These are phyloP conservation scores for Tipula confusa DNA, from an alignment of 2,888 invertebrate species.

Conservation along the genomic window DNA sequence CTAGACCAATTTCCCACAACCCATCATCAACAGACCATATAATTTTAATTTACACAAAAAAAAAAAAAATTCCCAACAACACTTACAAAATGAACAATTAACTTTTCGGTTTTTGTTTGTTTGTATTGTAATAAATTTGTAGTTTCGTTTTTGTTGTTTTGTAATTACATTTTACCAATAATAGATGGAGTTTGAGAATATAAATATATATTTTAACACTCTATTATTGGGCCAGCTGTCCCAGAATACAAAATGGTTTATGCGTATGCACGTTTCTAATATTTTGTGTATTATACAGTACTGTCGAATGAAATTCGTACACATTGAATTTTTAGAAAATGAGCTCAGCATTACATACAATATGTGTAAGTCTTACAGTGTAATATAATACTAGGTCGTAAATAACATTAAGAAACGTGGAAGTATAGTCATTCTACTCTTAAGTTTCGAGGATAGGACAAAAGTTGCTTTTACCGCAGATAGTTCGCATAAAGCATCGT, in stretches of 20 bases:
- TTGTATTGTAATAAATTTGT: not conserved
- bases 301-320: too few species aligned
- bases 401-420: too few species aligned
- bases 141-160: not conserved
- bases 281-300: not conserved
- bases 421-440: too few species aligned
- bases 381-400: too few species aligned
- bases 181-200: slow-evolving; percentile 1
- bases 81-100: not conserved
- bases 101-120: not conserved
- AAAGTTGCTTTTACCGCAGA: too few species aligned
- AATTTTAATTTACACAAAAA: not conserved
- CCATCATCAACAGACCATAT: not conserved
- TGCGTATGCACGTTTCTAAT: not conserved
- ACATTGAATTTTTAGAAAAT: too few species aligned
- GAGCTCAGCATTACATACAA: too few species aligned
- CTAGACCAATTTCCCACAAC: not conserved
- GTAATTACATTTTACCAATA: not conserved
- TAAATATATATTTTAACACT: not conserved
- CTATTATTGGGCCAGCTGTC: not conserved
- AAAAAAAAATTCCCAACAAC: not conserved
- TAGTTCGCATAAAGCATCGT: too few species aligned
- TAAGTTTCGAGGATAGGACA: too few species aligned
- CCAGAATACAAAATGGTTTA: not conserved
- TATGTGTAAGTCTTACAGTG: too few species aligned